A percentile compares a stretch with the other conserved stretches of the same genome.
These are phyloP conservation scores for Pseudococcus longispinus DNA, from an alignment of 2,888 invertebrate genomes.

Conservation along the genomic window DNA sequence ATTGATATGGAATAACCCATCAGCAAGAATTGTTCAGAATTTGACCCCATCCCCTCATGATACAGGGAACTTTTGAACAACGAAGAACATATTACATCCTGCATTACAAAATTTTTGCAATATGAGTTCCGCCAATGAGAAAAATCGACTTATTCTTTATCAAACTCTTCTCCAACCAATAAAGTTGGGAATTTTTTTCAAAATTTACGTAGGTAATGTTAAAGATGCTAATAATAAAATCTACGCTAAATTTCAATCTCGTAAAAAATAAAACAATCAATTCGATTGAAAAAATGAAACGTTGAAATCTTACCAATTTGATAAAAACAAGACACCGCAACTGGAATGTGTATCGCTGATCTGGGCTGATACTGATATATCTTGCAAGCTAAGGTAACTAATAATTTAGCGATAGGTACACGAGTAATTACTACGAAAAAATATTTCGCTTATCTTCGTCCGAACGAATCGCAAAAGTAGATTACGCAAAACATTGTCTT, in stretches of 20 bases:
- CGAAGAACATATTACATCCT: no score
- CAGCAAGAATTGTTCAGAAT: no score
- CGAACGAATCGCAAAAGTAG: not conserved
- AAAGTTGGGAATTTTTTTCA: no score
- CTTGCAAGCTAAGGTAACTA: constrained; percentile 11
- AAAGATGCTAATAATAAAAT: not conserved
- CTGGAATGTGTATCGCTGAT: not conserved
- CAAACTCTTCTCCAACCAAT: no score
- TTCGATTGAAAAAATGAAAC: not conserved
- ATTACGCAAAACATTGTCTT: not conserved
- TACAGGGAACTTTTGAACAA: no score
- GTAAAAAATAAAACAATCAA: not conserved
- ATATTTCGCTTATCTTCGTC: not conserved
- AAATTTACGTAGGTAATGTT: no score
- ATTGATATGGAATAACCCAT: no score
- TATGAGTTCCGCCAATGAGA: no score
- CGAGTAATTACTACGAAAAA: not conserved
- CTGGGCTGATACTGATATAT: not conserved
- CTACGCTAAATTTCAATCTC: not conserved
- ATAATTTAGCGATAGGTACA: not conserved
- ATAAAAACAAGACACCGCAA: not conserved
- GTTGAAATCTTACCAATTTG: constrained; percentile 3
- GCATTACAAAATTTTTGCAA: no score
- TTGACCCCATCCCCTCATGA: no score
- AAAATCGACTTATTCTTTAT: no score